Evolutionary conservation across 1,140 invertebrate genomes (phyloP).

Genomic region (Bradysia coprophila): DNA sequence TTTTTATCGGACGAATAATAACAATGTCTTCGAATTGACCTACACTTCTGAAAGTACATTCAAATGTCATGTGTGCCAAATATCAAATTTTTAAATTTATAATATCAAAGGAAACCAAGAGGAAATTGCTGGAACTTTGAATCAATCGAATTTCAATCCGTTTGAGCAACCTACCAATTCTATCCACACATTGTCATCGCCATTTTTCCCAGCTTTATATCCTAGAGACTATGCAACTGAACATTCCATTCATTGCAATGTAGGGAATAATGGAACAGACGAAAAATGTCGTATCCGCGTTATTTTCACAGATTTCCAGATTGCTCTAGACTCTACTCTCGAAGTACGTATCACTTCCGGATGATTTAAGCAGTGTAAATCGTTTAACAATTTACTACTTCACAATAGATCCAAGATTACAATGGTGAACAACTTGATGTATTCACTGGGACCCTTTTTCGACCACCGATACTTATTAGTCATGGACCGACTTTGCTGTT

Average conservation of each 20-base stretch:
- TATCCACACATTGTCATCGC: slow-evolving; percentile 41
- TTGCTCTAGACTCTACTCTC: slow-evolving; percentile 44
- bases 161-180: no score
- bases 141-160: no score
- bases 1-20: slow-evolving; percentile 36
- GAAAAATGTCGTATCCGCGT: slow-evolving; percentile 39
- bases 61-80: not conserved
- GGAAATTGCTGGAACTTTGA: slow-evolving; percentile 34
- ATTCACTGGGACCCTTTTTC: slow-evolving; percentile 43
- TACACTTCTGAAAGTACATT: slow-evolving; percentile 44
- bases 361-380: not conserved
- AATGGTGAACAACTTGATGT: slow-evolving; percentile 35
- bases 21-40: slow-evolving; percentile 44
- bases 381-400: not conserved
- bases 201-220: slow-evolving; percentile 50
- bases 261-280: slow-evolving; percentile 12
- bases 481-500: slow-evolving; percentile 41
- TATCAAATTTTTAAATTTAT: slow-evolving; percentile 2
- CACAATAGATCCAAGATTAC: not conserved
- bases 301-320: slow-evolving; percentile 49
- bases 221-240: slow-evolving; percentile 46
- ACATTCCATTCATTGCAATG: slow-evolving; percentile 36
- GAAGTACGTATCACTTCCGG: no score
- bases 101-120: slow-evolving; percentile 37
- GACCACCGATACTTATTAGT: slow-evolving; percentile 45